Conservation (phyloP, 2,797 vertebrate genomes). For the Acrossocheilus fasciatus region DNA sequence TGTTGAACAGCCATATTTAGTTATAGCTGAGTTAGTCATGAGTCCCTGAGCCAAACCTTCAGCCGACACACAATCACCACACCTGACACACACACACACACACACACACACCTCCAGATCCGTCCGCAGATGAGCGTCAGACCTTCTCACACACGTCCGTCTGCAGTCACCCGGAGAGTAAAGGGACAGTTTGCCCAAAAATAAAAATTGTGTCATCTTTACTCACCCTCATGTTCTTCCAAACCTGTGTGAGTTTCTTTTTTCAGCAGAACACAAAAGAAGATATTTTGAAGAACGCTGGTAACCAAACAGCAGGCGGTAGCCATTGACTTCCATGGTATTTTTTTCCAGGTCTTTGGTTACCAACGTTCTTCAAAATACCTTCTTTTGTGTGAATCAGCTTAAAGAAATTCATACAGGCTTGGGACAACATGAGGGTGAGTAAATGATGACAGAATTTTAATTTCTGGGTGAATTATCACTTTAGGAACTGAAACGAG, state of each 20-base stretch:
- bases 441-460: neutral
- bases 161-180: neutral
- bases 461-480: neutral
- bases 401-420: neutral
- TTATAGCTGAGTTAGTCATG: conserved; percentile 78
- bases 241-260: neutral
- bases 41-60: neutral
- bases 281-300: neutral
- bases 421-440: neutral
- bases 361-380: neutral
- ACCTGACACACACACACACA: neutral
- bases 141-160: neutral
- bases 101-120: conserved; percentile 64
- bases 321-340: neutral
- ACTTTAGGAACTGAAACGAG: neutral
- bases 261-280: neutral
- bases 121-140: conserved; percentile 51
- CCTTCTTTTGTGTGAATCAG: neutral
- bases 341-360: too few species aligned
- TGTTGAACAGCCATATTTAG: conserved; percentile 78
- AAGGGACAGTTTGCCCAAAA: neutral
- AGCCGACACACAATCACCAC: conserved; percentile 9
- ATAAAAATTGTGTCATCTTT: neutral
- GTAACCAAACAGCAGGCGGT: neutral
- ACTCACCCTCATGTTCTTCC: neutral